Conservation (phyloP, 2,888 invertebrate species). For the Steinernema carpocapsae region DNA sequence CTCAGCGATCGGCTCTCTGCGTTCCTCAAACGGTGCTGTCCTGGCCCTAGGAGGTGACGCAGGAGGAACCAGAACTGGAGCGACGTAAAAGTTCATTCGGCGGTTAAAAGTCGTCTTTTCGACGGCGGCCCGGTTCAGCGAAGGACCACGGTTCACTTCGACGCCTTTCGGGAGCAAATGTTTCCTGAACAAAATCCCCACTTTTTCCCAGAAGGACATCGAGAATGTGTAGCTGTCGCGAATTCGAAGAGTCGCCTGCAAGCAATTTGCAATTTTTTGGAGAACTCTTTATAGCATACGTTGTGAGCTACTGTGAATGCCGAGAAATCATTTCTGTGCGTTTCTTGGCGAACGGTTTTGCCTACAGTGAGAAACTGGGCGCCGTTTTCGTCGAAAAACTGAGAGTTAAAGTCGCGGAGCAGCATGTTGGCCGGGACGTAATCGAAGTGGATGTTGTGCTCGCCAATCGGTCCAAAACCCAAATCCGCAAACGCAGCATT, state of each 20-base stretch:
- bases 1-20: background rate
- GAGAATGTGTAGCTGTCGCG: conserved; percentile 10
- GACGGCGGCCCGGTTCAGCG: background rate
- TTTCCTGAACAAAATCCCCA: conserved; percentile 17
- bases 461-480: conserved; percentile 35
- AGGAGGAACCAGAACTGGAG: background rate
- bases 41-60: background rate
- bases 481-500: conserved; percentile 11
- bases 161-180: conserved; percentile 29
- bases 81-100: background rate
- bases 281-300: background rate
- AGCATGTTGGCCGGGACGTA: conserved; percentile 39
- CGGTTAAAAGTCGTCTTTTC: background rate
- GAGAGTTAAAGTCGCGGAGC: conserved; percentile 43
- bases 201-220: conserved; percentile 9
- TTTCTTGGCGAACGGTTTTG: conserved; percentile 26
- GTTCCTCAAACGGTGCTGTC: background rate
- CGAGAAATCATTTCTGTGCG: background rate
- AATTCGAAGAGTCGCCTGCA: background rate
- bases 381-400: conserved; percentile 38
- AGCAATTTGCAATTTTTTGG: background rate
- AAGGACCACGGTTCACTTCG: conserved; percentile 12
- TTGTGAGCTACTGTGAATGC: background rate
- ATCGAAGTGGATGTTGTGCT: conserved; percentile 39
- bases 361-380: conserved; percentile 39